Conservation (phyloP, 1,140 invertebrate species). For the Achroia grisella region DNA sequence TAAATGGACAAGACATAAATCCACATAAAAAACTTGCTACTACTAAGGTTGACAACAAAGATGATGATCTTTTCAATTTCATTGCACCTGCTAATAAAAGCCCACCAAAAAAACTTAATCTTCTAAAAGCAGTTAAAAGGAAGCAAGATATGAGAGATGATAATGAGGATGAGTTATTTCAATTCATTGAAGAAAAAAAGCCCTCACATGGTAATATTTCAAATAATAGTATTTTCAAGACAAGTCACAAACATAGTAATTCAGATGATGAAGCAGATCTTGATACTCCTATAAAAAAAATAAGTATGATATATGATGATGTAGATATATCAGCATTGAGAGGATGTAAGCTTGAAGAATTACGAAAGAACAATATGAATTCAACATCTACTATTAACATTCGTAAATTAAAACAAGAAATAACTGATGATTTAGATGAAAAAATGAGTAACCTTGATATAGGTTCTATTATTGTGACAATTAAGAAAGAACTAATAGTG, state of each 20-base stretch:
- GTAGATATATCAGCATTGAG: constrained; percentile 37
- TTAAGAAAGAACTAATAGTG: constrained; percentile 44
- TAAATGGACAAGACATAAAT: constrained; percentile 15
- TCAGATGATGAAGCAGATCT: neutral
- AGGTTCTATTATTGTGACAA: constrained; percentile 36
- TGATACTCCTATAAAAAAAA: neutral
- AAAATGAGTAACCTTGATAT: constrained; percentile 45
- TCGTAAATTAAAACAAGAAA: constrained; percentile 23
- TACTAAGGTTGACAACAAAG: constrained; percentile 11
- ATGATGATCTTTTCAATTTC: constrained; percentile 49
- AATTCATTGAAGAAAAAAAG: constrained; percentile 39
- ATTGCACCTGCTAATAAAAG: constrained; percentile 20
- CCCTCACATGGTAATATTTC: constrained; percentile 8
- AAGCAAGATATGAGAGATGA: constrained; percentile 27
- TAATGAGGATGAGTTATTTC: constrained; percentile 51
- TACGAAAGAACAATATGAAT: constrained; percentile 32
- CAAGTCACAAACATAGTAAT: constrained; percentile 12
- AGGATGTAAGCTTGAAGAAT: constrained; percentile 44
- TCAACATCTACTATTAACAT: constrained; percentile 16
- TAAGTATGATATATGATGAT: constrained; percentile 9
- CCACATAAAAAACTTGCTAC: constrained; percentile 40
- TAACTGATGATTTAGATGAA: constrained; percentile 40
- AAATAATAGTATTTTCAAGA: constrained; percentile 14
- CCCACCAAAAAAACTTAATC: constrained; percentile 38
- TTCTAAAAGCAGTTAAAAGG: constrained; percentile 47